Conservation (phyloP, 1,140 invertebrate genomes). For the Luehdorfia chinensis region DNA sequence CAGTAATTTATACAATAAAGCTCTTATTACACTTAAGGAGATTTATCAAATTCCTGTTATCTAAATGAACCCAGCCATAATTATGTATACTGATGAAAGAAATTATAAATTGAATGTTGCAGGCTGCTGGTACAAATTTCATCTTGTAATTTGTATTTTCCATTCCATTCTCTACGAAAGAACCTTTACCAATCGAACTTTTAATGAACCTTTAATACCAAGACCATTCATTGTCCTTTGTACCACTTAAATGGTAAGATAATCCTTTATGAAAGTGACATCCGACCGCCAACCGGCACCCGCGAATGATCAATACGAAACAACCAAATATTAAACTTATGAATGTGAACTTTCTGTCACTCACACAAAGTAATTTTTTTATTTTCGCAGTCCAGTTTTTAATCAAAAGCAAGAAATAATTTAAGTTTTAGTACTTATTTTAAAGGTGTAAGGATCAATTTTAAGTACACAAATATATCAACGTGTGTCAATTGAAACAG, state of each 20-base stretch:
- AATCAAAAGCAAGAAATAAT: neutral
- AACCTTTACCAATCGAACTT: neutral
- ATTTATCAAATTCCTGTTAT: too few relatives aligned
- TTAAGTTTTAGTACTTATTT: neutral
- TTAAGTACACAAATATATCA: neutral
- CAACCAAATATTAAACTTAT: neutral
- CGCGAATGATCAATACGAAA: neutral
- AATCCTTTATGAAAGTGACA: conserved; percentile 14
- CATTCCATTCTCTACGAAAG: too few relatives aligned
- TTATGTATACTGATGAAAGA: too few relatives aligned
- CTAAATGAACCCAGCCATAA: too few relatives aligned
- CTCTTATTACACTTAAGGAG: too few relatives aligned
- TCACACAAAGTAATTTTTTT: neutral
- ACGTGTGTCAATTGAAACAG: neutral
- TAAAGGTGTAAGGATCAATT: neutral
- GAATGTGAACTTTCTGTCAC: neutral
- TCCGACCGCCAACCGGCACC: conserved; percentile 10
- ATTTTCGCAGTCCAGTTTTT: neutral
- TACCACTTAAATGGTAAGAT: conserved; percentile 9
- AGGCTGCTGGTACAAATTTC: too few relatives aligned
- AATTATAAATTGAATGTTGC: too few relatives aligned
- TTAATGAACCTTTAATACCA: conserved; percentile 1
- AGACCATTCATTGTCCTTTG: conserved; percentile 13
- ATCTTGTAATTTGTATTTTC: too few relatives aligned
- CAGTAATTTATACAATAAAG: too few relatives aligned